A percentile compares a stretch with the other conserved stretches of the same genome.
Conservation (phyloP, 2,797 vertebrate genomes). For the Onychomys leucogaster region DNA sequence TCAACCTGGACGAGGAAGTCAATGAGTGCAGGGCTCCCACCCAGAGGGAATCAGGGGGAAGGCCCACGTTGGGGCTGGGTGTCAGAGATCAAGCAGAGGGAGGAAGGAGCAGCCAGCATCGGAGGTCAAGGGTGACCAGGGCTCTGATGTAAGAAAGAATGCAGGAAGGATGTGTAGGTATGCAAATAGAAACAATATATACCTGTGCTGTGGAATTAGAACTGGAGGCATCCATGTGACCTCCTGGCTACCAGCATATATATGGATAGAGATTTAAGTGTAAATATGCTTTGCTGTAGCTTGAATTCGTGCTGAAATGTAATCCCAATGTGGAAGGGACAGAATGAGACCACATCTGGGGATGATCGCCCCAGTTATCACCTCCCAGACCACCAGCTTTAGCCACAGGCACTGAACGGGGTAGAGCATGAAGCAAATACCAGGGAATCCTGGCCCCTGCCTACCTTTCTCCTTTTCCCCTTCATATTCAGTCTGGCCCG, state of each 20-base stretch:
- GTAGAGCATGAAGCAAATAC: not conserved
- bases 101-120: not conserved
- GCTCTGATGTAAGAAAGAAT: not conserved
- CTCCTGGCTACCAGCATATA: not conserved
- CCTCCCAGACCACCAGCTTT: not conserved
- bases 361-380: not conserved
- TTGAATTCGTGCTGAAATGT: not conserved
- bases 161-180: not conserved
- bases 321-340: too few relatives aligned
- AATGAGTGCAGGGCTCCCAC: not conserved
- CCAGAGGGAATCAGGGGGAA: not conserved
- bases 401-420: not conserved
- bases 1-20: not conserved
- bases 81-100: not conserved
- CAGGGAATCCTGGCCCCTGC: too few relatives aligned
- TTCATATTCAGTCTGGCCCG: not conserved
- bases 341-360: not conserved
- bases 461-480: not conserved
- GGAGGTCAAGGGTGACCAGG: not conserved
- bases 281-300: not conserved
- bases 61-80: not conserved
- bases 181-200: slow-evolving; percentile 8
- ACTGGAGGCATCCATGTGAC: not conserved
- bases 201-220: not conserved
- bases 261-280: not conserved